Percentiles rank a stretch among this genome's conserved stretches.
These are phyloP conservation scores for Laterallus jamaicensis DNA, from an alignment of 2,113 vertebrate genomes.

Conservation along the genomic window DNA sequence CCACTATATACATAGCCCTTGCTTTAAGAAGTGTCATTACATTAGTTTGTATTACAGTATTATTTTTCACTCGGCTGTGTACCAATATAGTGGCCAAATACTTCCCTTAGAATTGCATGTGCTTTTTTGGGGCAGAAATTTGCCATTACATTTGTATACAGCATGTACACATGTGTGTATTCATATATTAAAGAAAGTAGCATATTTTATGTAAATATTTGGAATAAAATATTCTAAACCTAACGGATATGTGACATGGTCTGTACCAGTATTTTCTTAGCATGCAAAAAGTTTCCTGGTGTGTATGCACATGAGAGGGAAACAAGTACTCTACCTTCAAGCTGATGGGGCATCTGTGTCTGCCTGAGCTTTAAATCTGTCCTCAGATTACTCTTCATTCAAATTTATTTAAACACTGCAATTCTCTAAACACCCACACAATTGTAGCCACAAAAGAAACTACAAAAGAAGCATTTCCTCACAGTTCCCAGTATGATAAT, in stretches of 20 bases:
- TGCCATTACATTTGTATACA: neutral
- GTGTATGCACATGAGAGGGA: neutral
- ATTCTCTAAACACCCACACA: neutral
- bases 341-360: neutral
- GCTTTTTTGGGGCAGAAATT: neutral
- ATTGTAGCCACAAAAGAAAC: neutral
- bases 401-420: neutral
- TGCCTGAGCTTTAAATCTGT: neutral
- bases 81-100: neutral
- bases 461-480: neutral
- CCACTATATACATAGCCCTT: slow-evolving; percentile 46
- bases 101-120: neutral
- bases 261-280: neutral
- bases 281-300: neutral
- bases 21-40: slow-evolving; percentile 63
- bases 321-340: neutral
- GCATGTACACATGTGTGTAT: neutral
- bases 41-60: slow-evolving; percentile 16
- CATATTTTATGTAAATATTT: neutral
- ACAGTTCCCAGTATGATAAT: neutral
- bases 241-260: neutral
- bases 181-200: neutral
- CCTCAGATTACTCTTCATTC: neutral
- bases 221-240: neutral
- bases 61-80: neutral